phyloP scores from a whole-genome alignment of 2,888 invertebrate species.

The Ceriagrion tenellum region DNA sequence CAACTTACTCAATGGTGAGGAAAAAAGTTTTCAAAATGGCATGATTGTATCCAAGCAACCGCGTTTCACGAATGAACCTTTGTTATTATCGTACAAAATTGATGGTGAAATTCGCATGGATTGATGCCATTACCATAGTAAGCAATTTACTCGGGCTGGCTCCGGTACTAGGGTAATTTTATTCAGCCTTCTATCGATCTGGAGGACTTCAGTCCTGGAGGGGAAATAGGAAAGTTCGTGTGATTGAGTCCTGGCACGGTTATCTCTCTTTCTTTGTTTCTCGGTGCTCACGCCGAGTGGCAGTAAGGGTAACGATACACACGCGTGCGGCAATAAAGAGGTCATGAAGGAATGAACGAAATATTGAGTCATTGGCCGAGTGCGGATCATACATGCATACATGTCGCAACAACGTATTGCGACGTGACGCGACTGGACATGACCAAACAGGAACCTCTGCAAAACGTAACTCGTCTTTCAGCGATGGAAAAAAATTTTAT shows the following conservation, averaged over 20 bases:
- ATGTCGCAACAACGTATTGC: neutral
- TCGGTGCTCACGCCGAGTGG: neutral
- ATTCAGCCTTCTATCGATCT: no score
- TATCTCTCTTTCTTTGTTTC: neutral
- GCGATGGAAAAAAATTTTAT: neutral
- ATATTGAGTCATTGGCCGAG: neutral
- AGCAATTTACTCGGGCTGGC: no score
- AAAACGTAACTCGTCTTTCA: neutral
- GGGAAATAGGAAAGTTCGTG: no score
- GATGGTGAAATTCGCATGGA: no score
- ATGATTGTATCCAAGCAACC: no score
- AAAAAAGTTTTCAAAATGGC: no score
- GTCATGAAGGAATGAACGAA: neutral
- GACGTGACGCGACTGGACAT: neutral
- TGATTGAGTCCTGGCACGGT: neutral
- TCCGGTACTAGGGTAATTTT: no score
- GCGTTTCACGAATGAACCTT: no score
- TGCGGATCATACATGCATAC: neutral
- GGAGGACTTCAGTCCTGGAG: no score
- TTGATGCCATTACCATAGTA: no score
- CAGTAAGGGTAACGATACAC: neutral
- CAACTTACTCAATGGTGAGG: no score
- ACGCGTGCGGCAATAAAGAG: neutral
- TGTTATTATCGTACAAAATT: no score
- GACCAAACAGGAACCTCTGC: neutral